Percentiles rank a stretch among this genome's conserved stretches.
phyloP scores from a whole-genome alignment of 2,888 invertebrate species.

The Seira ritae region DNA sequence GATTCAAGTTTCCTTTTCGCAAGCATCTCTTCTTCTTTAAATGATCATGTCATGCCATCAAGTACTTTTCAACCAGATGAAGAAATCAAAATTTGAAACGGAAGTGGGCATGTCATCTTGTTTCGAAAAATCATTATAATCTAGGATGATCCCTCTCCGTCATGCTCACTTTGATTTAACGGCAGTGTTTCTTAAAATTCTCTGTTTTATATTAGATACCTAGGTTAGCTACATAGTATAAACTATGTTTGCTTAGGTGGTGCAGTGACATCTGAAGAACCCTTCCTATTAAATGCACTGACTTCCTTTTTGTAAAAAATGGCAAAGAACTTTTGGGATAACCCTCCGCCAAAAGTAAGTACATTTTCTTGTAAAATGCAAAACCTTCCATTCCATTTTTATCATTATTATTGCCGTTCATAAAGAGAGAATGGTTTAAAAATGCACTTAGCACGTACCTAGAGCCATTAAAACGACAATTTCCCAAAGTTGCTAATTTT shows the following conservation, averaged over 20 bases:
- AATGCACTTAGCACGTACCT: neutral
- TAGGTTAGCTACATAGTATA: too few relatives aligned
- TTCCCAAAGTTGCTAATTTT: too few relatives aligned
- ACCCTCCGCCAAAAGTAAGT: neutral
- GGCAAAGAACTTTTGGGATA: too few relatives aligned
- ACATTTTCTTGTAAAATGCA: neutral
- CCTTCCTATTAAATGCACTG: neutral
- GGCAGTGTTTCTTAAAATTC: neutral
- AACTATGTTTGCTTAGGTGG: neutral
- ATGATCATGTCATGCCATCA: too few relatives aligned
- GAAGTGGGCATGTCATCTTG: neutral
- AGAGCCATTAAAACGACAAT: too few relatives aligned
- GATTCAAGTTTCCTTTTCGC: too few relatives aligned
- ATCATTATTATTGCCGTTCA: neutral
- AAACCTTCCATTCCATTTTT: neutral
- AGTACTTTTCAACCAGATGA: too few relatives aligned
- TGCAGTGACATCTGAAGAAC: constrained; percentile 17
- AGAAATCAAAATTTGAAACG: constrained; percentile 2
- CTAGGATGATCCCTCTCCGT: neutral
- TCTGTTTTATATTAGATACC: too few relatives aligned
- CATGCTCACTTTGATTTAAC: neutral
- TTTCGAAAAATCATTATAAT: constrained; percentile 5
- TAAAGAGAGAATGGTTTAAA: neutral
- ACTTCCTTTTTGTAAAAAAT: neutral
- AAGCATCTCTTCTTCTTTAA: too few relatives aligned